Percentiles rank a stretch among this genome's conserved stretches.
These are phyloP conservation scores for Furcula furcula DNA, from an alignment of 2,888 invertebrate genomes.

Conservation along the genomic window DNA sequence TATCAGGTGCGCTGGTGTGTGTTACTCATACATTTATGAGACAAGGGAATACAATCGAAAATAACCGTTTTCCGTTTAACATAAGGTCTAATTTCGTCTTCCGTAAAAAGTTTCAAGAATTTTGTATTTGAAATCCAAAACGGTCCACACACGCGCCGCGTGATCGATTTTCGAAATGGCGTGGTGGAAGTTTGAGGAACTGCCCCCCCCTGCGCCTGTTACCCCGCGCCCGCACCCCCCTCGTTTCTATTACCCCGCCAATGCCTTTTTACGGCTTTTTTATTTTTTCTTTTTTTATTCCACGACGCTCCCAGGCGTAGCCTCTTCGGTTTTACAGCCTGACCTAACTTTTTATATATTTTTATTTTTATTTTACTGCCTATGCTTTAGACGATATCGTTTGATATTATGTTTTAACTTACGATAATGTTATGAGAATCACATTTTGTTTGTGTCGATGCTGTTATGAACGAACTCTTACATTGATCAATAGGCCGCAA, in stretches of 20 bases:
- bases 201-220: slow-evolving; percentile 24
- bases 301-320: slow-evolving; percentile 34
- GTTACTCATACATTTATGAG: not conserved
- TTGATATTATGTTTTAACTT: slow-evolving; percentile 35
- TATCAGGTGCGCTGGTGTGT: not conserved
- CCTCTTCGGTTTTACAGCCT: slow-evolving; percentile 45
- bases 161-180: slow-evolving; percentile 76
- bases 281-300: slow-evolving; percentile 58
- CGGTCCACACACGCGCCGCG: slow-evolving; percentile 67
- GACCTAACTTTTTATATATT: slow-evolving; percentile 34
- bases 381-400: slow-evolving; percentile 29
- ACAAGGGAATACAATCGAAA: slow-evolving; percentile 12
- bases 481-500: too few relatives aligned
- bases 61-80: not conserved
- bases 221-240: slow-evolving; percentile 25
- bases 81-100: slow-evolving; percentile 26
- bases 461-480: too few relatives aligned
- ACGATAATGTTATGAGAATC: too few relatives aligned
- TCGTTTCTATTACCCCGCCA: slow-evolving; percentile 50
- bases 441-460: too few relatives aligned
- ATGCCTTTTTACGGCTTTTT: slow-evolving; percentile 56
- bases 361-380: slow-evolving; percentile 36
- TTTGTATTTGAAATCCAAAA: slow-evolving; percentile 64
- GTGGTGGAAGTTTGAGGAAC: slow-evolving; percentile 42
- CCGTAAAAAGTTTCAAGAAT: slow-evolving; percentile 21